Conservation (phyloP, 1,140 invertebrate species). For the Papilio glaucus region DNA sequence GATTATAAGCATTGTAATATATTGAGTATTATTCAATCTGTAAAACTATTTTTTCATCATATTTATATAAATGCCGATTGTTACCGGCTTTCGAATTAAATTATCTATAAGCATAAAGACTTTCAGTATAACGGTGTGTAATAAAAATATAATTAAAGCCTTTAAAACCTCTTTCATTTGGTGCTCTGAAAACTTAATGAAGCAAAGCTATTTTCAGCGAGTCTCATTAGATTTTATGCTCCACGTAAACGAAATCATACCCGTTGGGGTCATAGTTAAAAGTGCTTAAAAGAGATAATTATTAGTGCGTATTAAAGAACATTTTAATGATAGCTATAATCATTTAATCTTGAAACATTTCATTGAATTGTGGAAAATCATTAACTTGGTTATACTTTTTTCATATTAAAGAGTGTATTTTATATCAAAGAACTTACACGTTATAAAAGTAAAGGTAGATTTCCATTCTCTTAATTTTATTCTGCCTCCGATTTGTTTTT, state of each 20-base stretch:
- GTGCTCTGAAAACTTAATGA: slow-evolving; percentile 67
- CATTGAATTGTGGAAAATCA: not conserved
- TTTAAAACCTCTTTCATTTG: slow-evolving; percentile 49
- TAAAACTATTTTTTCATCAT: no score
- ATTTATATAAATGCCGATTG: no score
- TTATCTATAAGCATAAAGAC: not conserved
- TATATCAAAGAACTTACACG: no score
- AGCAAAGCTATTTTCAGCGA: slow-evolving; percentile 66
- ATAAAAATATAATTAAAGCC: slow-evolving; percentile 34
- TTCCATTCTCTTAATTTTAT: no score
- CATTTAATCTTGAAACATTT: not conserved
- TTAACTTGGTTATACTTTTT: not conserved
- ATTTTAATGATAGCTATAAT: slow-evolving; percentile 25
- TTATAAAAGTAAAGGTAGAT: no score
- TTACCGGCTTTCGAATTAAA: not conserved
- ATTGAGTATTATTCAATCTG: no score
- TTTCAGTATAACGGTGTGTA: slow-evolving; percentile 1
- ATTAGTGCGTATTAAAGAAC: slow-evolving; percentile 24
- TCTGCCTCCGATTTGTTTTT: no score
- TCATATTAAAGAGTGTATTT: no score
- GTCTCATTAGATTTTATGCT: slow-evolving; percentile 74
- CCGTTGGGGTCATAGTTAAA: slow-evolving; percentile 4
- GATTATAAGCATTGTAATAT: no score
- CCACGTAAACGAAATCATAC: slow-evolving; percentile 60
- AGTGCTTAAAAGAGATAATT: slow-evolving; percentile 14